These are phyloP conservation scores for Nerophis lumbriciformis DNA, from an alignment of 2,113 vertebrate genomes.

Conservation along the genomic window DNA sequence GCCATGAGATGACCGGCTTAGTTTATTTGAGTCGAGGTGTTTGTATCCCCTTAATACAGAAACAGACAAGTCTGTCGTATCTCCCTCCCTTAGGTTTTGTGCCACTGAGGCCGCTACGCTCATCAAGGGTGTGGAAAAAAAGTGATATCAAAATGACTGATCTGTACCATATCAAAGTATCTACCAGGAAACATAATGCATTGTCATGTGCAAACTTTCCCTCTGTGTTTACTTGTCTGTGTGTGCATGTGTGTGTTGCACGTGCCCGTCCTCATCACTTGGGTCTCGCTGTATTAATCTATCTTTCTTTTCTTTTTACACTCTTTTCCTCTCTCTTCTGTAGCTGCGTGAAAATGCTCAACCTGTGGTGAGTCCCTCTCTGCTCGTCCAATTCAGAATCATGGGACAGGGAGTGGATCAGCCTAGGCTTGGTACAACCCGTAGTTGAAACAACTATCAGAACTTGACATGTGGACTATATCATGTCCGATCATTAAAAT, in stretches of 20 bases:
- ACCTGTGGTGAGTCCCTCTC: slow-evolving; percentile 99
- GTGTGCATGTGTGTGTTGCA: slow-evolving; percentile 50
- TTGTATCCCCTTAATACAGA: too few relatives aligned
- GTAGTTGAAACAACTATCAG: not conserved
- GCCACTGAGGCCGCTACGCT: too few relatives aligned
- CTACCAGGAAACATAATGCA: too few relatives aligned
- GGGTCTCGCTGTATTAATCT: slow-evolving; percentile 86
- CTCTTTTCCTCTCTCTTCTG: slow-evolving; percentile 70
- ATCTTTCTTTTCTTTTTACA: slow-evolving; percentile 88
- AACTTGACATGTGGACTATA: not conserved
- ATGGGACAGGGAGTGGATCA: slow-evolving; percentile 85
- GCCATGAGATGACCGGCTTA: too few relatives aligned
- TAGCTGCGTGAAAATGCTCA: slow-evolving; percentile 99
- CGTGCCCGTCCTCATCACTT: slow-evolving; percentile 74
- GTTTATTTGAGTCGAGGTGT: too few relatives aligned
- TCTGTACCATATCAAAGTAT: too few relatives aligned
- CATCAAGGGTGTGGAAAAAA: too few relatives aligned
- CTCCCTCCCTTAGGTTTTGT: too few relatives aligned
- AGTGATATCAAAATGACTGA: too few relatives aligned
- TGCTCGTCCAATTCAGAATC: slow-evolving; percentile 83
- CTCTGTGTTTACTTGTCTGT: slow-evolving; percentile 35
- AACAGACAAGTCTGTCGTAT: too few relatives aligned
- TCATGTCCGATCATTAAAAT: not conserved
- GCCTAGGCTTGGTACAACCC: slow-evolving; percentile 57
- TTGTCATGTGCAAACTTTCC: not conserved